These are phyloP conservation scores for Hexactinellida sp. DNA, from an alignment of 37 sponge, comb jelly and placozoan genomes.

Conservation along the genomic window DNA sequence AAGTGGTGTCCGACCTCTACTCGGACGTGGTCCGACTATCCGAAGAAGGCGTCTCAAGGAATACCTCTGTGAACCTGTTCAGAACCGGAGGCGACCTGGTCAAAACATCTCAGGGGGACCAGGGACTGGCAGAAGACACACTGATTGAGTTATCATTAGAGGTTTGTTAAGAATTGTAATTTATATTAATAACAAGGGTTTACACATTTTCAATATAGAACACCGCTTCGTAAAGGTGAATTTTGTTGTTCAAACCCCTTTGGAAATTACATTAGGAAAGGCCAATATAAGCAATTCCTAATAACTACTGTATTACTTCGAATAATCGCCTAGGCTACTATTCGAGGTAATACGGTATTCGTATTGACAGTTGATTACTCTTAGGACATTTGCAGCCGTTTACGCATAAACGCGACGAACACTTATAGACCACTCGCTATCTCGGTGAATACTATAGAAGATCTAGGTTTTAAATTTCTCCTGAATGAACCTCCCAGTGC, in stretches of 20 bases:
- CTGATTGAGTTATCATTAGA: background rate
- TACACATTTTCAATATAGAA: too few species aligned
- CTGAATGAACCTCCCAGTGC: background rate
- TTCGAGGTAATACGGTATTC: too few species aligned
- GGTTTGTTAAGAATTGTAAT: too few species aligned
- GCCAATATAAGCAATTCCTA: too few species aligned
- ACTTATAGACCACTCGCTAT: background rate
- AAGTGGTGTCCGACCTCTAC: background rate
- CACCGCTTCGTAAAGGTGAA: too few species aligned
- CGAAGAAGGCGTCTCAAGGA: background rate
- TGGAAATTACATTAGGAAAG: too few species aligned
- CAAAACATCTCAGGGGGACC: background rate
- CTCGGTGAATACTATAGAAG: background rate
- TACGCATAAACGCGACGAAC: background rate
- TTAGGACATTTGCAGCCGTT: background rate
- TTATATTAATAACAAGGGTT: too few species aligned
- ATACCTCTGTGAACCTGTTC: background rate
- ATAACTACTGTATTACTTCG: too few species aligned
- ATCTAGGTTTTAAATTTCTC: background rate
- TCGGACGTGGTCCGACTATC: background rate
- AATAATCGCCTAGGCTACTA: too few species aligned
- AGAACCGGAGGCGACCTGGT: background rate
- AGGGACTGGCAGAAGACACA: background rate
- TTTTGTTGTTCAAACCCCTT: too few species aligned
- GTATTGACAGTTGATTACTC: too few species aligned